Evolutionary conservation across 2,113 vertebrate species (phyloP).

Genomic region (Gavialis gangeticus): DNA sequence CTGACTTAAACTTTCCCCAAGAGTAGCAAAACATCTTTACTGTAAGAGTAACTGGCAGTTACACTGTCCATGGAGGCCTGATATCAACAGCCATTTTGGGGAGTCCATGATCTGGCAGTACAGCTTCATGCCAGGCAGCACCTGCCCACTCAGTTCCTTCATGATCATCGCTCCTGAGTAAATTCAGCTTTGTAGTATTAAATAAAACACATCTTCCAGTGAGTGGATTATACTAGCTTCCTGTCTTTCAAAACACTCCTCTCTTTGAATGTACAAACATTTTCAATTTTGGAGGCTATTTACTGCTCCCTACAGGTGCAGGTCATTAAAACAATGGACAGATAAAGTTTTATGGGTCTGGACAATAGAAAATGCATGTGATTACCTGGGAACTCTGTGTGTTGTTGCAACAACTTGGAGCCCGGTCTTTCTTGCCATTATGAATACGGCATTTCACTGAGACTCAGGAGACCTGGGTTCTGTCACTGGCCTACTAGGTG

Average conservation of each 20-base stretch:
- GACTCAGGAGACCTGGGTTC: not conserved
- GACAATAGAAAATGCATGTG: not conserved
- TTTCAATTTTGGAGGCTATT: not conserved
- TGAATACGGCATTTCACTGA: not conserved
- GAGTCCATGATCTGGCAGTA: not conserved
- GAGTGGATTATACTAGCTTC: not conserved
- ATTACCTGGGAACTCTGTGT: not conserved
- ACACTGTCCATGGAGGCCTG: not conserved
- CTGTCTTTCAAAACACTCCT: not conserved
- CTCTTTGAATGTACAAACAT: not conserved
- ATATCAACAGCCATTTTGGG: not conserved
- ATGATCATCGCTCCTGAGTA: fast-evolving
- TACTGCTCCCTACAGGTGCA: not conserved
- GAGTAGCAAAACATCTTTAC: fast-evolving
- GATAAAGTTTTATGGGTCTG: not conserved
- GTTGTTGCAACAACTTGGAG: not conserved
- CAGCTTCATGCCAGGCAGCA: not conserved
- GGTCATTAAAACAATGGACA: not conserved
- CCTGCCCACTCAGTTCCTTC: not conserved
- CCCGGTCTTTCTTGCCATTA: not conserved
- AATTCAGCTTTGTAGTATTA: not conserved
- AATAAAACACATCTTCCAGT: not conserved
- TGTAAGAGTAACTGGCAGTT: not conserved
- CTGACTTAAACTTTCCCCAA: not conserved
- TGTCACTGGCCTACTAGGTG: not conserved